Conservation (phyloP, 2,113 vertebrate species). For the Heterochromis multidens region DNA sequence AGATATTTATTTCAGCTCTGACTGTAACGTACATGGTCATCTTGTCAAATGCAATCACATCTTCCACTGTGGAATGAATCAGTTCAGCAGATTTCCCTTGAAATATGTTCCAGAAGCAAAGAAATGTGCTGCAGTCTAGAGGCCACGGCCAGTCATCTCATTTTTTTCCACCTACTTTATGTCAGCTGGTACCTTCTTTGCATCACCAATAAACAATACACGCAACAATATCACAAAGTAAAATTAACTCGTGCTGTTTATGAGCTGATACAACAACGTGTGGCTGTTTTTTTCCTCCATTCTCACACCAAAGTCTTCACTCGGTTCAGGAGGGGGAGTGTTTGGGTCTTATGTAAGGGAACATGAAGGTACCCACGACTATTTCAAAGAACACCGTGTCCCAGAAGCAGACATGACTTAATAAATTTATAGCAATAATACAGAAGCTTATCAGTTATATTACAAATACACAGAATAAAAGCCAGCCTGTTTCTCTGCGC, state of each 20-base stretch:
- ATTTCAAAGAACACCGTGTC: conserved; percentile 21
- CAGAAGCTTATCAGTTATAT: background rate
- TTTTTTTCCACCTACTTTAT: background rate
- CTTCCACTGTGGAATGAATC: background rate
- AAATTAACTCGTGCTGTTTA: background rate
- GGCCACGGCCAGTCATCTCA: background rate
- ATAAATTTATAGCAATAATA: background rate
- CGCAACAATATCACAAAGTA: background rate
- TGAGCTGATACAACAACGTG: background rate
- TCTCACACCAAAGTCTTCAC: background rate
- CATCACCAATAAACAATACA: background rate
- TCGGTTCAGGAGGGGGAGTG: conserved; percentile 13
- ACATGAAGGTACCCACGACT: background rate
- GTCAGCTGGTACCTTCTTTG: background rate
- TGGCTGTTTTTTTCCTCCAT: background rate
- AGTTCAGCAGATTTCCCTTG: background rate
- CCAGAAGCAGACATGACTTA: background rate
- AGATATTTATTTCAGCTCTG: background rate
- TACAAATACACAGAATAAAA: background rate
- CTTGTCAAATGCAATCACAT: background rate
- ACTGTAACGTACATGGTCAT: background rate
- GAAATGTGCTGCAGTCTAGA: background rate
- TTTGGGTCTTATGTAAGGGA: conserved; percentile 38
- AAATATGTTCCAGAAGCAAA: background rate
- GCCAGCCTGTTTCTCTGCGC: too few species aligned